These are phyloP conservation scores for Eupithecia exiguata DNA, from an alignment of 2,888 invertebrate species.

Conservation along the genomic window DNA sequence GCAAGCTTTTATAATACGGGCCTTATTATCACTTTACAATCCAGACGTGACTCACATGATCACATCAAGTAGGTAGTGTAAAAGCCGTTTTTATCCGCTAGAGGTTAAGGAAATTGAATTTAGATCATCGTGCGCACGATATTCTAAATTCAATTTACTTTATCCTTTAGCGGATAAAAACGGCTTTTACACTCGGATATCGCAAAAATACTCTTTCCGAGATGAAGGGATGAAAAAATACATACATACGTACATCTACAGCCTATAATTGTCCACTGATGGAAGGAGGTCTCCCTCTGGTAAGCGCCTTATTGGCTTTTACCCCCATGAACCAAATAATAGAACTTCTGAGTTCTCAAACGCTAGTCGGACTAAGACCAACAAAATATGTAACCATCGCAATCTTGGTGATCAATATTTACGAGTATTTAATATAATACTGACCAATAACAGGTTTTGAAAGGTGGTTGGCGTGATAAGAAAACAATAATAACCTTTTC, in stretches of 20 bases:
- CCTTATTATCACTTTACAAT: no score
- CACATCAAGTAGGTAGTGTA: not conserved
- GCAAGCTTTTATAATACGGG: no score
- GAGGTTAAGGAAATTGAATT: no score
- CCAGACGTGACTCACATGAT: not conserved
- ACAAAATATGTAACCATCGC: not conserved
- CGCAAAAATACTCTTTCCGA: no score
- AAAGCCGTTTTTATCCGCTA: no score
- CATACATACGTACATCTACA: not conserved
- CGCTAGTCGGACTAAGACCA: not conserved
- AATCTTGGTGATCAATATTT: not conserved
- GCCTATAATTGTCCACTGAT: not conserved
- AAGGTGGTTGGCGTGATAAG: not conserved
- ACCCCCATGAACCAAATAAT: not conserved
- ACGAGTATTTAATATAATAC: no score
- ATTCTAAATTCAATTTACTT: no score
- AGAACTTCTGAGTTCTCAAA: not conserved
- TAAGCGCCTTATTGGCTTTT: not conserved
- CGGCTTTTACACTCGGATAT: no score
- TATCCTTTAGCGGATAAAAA: no score
- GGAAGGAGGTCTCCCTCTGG: not conserved
- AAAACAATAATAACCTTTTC: not conserved
- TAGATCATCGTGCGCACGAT: no score
- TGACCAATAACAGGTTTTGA: not conserved
- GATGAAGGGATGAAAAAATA: no score